Evolutionary conservation across 2,888 invertebrate species (phyloP), one percentile per base, ranked within the genome.

Genomic region (Meta bourneti): DNA sequence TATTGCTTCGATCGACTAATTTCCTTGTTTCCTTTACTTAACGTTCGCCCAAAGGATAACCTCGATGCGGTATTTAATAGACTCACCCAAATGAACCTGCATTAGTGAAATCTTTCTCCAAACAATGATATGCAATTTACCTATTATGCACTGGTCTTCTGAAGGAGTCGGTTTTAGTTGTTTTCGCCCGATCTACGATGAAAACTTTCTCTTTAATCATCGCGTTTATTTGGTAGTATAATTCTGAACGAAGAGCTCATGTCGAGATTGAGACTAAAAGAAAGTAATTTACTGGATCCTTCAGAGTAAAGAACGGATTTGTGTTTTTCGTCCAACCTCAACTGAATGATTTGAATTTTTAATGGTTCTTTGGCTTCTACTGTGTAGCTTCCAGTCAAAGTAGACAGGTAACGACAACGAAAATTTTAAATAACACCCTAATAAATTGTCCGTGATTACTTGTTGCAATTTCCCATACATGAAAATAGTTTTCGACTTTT

Each of bases 1-100:
- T 90, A 90, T 90, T 90, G 89, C 83, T 77, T 61, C 52, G 80
- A 78, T 90, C 71, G 52, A 74, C 34, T 87, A 84, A 90, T 90
- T 81, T 88, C 54, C 74, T 49, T 74, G 52, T 61, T 74, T 49
- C 52, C 13, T 49, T 79, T 71, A 54, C 54, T 87, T 70, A 79
- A 19, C 51, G 49, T 72, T 82, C 72, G 0, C 7, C 19, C n/a
- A 7, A 34, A 49, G 20, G 72, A 82, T 82, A 48, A 13, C 82
- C 71, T n/a, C n/a, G 52, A 16, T 52, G 54, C 52, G 75, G 34
- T 19, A 49, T 70, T 81, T 61, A 61, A 81, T 61, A 8, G 34
- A 72, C 16, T 16, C 6, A 16, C 61, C 20, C 11, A 82, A 84
- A 84, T 84, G 75, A 75, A 84, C 54, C n/a, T 61, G 61, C 75